Evolutionary conservation across 1,140 invertebrate genomes (phyloP), one percentile per base, ranked within the genome.

Genomic region (Araneus ventricosus): DNA sequence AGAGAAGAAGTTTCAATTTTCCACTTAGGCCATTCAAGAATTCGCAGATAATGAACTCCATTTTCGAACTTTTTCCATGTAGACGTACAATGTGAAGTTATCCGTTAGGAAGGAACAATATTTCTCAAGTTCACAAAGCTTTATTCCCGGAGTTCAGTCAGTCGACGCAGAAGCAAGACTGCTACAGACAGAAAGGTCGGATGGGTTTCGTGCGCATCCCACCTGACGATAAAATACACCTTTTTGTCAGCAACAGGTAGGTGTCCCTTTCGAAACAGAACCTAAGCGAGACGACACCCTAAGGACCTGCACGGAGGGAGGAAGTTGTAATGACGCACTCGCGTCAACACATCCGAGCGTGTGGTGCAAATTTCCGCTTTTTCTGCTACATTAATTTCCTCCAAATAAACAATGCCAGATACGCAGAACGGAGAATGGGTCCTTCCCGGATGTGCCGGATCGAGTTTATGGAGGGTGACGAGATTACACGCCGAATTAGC

Each of bases 231-330:
- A 41, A 52, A n/a, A 52, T 24, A 45, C 41, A 84, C 82, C 82
- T 84, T 45, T 57, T 84, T 8, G 30, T n/a, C 63, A 67, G 70
- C 70, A 75, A 57, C 82, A 84, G 82, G 82, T 84, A 52, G 82
- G 82, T 52, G 82, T 84, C 82, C 14, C 22, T 82, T 82, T 82
- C 79, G 79, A 37, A 82, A 82, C 79, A 24, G 20, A 82, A 41
- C 79, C 6, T 24, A 37, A 82, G 41, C 4, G 37, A 82, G 79
- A 82, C 79, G 34, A 82, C 79, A 82, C 79, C 79, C 79, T 24
- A 45, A 82, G 63, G 63, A 67, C 63, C 63, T 45, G 20, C 24
- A 27, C 39, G 80, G n/a, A 80, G 27, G 34, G 39, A 84, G 82
- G 82, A 84, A 84, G 45, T 8, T 22, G 82, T 17, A n/a, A 30